phyloP scores from a whole-genome alignment of 2,797 vertebrate species.

The Crypturellus tataupa region DNA sequence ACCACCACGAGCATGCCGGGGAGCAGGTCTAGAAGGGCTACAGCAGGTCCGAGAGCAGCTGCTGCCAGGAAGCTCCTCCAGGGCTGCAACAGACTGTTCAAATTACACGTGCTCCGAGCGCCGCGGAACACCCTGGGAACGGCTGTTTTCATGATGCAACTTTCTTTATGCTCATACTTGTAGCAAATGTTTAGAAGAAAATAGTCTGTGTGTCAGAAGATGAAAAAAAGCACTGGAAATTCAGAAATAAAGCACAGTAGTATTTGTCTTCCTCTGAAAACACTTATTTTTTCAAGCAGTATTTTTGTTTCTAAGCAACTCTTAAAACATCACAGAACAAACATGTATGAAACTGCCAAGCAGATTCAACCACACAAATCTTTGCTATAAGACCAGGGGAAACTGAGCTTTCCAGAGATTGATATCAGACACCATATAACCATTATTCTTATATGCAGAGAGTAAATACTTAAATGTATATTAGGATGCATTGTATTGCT shows the following conservation, averaged over 20 bases:
- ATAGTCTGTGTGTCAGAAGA: accelerated
- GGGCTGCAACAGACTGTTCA: not conserved
- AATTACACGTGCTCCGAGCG: not conserved
- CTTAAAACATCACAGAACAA: not conserved
- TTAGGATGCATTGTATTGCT: not conserved
- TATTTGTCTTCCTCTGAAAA: not conserved
- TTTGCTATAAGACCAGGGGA: not conserved
- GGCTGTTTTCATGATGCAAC: not conserved
- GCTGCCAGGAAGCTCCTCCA: not conserved
- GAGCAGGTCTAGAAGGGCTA: not conserved
- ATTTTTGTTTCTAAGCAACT: not conserved
- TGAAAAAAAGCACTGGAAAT: not conserved
- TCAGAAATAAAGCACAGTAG: not conserved
- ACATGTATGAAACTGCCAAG: not conserved
- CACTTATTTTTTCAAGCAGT: not conserved
- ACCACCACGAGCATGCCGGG: not conserved
- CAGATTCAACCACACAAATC: not conserved
- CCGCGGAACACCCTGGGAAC: not conserved
- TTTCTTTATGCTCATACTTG: not conserved
- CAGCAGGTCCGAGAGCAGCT: not conserved
- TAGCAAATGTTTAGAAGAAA: not conserved
- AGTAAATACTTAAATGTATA: not conserved
- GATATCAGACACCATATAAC: not conserved
- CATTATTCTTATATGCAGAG: not conserved
- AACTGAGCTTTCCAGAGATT: not conserved